Evolutionary conservation across 2,113 vertebrate genomes (phyloP), one percentile per base, ranked within the genome.

Genomic region (Narcine bancroftii): DNA sequence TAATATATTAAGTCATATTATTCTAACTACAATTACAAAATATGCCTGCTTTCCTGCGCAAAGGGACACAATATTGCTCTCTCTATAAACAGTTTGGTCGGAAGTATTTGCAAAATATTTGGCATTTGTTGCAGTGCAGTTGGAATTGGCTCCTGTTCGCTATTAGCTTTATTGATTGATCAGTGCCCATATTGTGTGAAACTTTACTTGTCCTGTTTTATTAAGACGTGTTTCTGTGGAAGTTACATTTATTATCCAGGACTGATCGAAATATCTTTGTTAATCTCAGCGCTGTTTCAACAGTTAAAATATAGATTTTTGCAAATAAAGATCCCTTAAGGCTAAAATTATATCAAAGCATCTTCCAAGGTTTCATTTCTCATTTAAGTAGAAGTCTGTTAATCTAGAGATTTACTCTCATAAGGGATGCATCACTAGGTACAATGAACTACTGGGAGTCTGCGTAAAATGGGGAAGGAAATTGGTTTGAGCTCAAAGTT

Each of bases 91-190:
- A 89, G 92, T 76, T 92, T 92, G 92, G 92, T 93, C 93, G 92
- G 92, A 93, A 95, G 93, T 92, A 92, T 73, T 93, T 94, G 83
- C 92, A 92, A 33, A 81, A 69, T 69, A 93, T 94, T 94, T 94
- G 94, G 94, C 93, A 93, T 93, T 94, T 95, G 92, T 93, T 94
- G 93, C 71, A 77, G 53, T 79, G 92, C 69, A 92, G 50, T 69
- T 92, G 93, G 19, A 93, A 92, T 0, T 0, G 26, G 93, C 93
- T 93, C 92, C 92, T 94, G 94, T 92, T 94, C 93, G 91, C 93
- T 94, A 87, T 92, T 92, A 92, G 92, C 92, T 93, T 95, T 95
- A 94, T 94, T 94, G 95, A 95, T 93, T 94, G 93, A 93, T 96
- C 33, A 63, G n/a, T 5, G 63, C n/a, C 36, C 85, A 45, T 93